Conservation (phyloP, 2,797 vertebrate species). For the Balearica regulorum region DNA sequence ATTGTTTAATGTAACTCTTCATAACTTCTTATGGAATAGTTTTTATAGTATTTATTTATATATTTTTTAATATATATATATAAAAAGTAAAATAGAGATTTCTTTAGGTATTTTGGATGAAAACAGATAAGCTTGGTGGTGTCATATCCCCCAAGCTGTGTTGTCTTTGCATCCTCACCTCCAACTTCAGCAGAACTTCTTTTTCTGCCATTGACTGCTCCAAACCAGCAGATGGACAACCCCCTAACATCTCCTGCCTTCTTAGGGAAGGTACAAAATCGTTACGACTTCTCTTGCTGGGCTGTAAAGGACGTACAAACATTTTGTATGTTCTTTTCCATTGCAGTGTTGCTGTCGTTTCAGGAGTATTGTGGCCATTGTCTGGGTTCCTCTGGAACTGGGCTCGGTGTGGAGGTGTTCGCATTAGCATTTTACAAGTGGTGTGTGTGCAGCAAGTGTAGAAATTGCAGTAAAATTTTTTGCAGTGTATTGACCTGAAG, state of each 20-base stretch:
- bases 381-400: neutral
- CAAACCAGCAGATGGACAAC: neutral
- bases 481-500: conserved; percentile 25
- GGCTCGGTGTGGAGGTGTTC: neutral
- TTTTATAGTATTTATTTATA: neutral
- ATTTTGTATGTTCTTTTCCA: accelerated
- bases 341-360: neutral
- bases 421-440: neutral
- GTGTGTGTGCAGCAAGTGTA: conserved; percentile 6
- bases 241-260: neutral
- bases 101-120: neutral
- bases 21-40: neutral
- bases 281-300: neutral
- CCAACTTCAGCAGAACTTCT: neutral
- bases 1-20: neutral
- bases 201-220: neutral
- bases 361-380: neutral
- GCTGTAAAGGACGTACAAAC: neutral
- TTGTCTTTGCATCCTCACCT: neutral
- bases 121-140: neutral
- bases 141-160: neutral
- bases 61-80: neutral
- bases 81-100: neutral
- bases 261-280: too few species aligned
- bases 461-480: conserved; percentile 3